Conservation (phyloP, 2,113 vertebrate species). For the Donacobius atricapilla region DNA sequence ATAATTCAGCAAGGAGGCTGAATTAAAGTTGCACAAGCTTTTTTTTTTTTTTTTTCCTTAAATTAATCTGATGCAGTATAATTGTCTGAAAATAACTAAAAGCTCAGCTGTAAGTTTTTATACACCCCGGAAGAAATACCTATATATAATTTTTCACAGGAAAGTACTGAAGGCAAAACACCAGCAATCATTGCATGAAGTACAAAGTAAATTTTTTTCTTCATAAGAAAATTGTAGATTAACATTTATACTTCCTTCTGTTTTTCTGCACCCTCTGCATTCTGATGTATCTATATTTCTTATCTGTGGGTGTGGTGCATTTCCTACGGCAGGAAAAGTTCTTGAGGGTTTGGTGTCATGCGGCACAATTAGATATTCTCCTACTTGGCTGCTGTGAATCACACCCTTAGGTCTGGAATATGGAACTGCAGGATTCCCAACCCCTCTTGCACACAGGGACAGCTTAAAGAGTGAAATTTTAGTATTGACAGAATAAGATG, state of each 20-base stretch:
- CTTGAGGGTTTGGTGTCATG: neutral
- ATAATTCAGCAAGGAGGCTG: neutral
- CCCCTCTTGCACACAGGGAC: neutral
- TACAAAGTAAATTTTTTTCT: neutral
- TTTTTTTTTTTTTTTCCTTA: neutral
- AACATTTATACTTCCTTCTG: neutral
- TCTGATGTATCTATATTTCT: neutral
- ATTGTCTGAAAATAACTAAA: neutral
- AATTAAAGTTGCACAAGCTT: neutral
- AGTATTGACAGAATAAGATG: neutral
- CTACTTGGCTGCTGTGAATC: neutral
- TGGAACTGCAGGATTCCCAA: neutral
- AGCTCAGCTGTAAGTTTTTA: neutral
- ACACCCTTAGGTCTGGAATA: neutral
- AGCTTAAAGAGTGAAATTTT: neutral
- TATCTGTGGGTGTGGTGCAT: neutral
- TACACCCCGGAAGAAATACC: neutral
- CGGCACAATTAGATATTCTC: neutral
- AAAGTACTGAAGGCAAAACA: neutral
- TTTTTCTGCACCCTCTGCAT: neutral
- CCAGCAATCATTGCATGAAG: neutral
- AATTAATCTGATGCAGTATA: neutral
- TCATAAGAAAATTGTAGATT: neutral
- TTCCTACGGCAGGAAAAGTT: conserved; percentile 5
- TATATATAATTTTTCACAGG: neutral